phyloP scores from a whole-genome alignment of 2,113 vertebrate species.

The Rhadina sibilatrix region DNA sequence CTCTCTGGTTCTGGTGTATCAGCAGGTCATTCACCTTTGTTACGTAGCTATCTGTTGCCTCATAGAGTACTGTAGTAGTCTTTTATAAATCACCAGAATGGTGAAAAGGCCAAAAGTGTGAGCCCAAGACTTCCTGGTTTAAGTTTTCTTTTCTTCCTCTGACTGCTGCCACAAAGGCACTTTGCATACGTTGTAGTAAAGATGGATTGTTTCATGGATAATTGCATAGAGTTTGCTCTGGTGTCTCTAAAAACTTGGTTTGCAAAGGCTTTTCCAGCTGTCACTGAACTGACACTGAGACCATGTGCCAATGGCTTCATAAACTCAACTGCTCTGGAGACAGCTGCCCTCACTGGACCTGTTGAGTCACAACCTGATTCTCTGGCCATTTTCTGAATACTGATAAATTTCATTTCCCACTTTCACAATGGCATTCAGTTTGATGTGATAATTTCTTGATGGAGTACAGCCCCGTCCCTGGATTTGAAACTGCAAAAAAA shows the following conservation, averaged over 20 bases:
- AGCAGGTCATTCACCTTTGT: background rate
- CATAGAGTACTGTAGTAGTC: too few relatives aligned
- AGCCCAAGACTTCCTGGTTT: background rate
- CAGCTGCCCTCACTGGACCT: background rate
- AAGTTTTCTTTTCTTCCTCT: background rate
- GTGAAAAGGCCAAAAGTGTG: background rate
- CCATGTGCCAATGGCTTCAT: background rate
- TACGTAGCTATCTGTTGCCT: background rate
- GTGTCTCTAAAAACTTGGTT: background rate
- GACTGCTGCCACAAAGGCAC: background rate
- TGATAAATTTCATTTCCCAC: background rate
- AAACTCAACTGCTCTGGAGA: background rate
- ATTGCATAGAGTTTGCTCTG: background rate
- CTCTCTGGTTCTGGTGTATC: background rate
- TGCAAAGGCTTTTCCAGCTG: background rate
- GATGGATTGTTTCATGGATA: background rate
- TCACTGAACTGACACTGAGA: background rate
- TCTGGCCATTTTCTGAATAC: background rate
- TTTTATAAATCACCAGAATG: background rate
- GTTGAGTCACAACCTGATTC: background rate
- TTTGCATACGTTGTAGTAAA: background rate
- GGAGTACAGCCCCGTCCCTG: background rate
- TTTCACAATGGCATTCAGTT: background rate
- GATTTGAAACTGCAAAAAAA: conserved; percentile 18
- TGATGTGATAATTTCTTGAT: background rate